Base-by-base conservation (phyloP, 92 coral and sea anemone species). In the Desmophyllum pertusum region DNA sequence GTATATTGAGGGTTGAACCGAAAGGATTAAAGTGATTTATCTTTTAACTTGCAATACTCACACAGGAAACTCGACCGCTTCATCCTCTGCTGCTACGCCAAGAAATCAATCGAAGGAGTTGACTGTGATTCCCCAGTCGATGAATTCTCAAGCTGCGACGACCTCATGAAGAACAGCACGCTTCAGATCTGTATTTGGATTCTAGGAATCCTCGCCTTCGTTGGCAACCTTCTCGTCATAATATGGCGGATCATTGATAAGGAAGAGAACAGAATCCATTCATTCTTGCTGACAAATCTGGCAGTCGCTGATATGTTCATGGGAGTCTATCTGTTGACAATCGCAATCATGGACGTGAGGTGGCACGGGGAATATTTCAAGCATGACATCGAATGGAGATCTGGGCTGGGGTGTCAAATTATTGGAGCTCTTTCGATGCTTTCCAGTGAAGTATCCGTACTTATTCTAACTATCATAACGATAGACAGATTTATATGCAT, bases 311-410 rank as follows among this genome's bases (percentile, higher is more conserved):
- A 91, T 70, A 67, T 91, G 37, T 41, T 91, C 1, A 91, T 91
- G 95, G 95, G 95, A 8, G 80, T 91, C 1, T 91, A 91, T 52
- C 61, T 91, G 8, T 27, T 91, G 43, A 81, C 77, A 8, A 89
- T 91, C 23, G 95, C 95, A 17, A 73, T 86, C 6, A 85, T 78
- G 90, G 92, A 91, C 74, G 74, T 76, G 65, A 68, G 89, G 51
- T 91, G 95, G 95, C 92, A 74, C 36, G 95, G 95, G 18, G 92
- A 85, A 77, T 91, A 91, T 75, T 91, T 91, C 25, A 88, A 85
- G 52, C 92, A 91, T 43, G 95, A 91, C 72, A 66, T 85, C 27
- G 45, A 36, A 25, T 91, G 95, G 95, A 73, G 95, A 29, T 88
- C 94, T n/a, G 94, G 94, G 5, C n/a, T 76, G 55, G 94, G 92